phyloP scores from a whole-genome alignment of 2,888 invertebrate genomes.

The Macrophya annulata region DNA sequence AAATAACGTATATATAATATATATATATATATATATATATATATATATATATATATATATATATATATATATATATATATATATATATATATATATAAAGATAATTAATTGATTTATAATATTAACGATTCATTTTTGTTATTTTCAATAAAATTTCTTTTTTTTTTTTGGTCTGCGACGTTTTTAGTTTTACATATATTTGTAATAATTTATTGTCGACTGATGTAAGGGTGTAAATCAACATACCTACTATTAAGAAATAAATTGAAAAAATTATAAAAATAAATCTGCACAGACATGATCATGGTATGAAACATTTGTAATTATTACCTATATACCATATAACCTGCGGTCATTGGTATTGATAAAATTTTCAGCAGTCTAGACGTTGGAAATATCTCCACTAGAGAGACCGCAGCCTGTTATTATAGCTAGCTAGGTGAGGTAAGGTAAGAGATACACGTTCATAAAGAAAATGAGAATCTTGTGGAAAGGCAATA shows the following conservation, averaged over 20 bases:
- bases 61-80: no score
- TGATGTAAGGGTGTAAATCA: neutral
- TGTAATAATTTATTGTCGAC: neutral
- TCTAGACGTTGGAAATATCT: neutral
- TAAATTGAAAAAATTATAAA: neutral
- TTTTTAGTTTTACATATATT: neutral
- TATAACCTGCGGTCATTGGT: neutral
- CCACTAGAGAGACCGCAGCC: neutral
- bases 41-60: no score
- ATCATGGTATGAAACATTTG: neutral
- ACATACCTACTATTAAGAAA: neutral
- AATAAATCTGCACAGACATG: neutral
- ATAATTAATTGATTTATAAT: no score
- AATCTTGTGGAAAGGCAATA: neutral
- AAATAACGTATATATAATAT: no score
- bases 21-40: no score
- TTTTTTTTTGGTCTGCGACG: neutral
- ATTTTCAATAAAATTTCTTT: neutral
- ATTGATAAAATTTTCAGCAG: neutral
- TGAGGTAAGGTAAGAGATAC: slow-evolving; percentile 1
- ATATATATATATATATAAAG: no score
- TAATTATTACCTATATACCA: neutral
- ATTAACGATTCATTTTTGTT: no score
- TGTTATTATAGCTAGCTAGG: neutral
- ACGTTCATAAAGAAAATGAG: slow-evolving; percentile 8